Evolutionary conservation across 2,113 vertebrate genomes (phyloP).

Genomic region (Diadophis punctatus): DNA sequence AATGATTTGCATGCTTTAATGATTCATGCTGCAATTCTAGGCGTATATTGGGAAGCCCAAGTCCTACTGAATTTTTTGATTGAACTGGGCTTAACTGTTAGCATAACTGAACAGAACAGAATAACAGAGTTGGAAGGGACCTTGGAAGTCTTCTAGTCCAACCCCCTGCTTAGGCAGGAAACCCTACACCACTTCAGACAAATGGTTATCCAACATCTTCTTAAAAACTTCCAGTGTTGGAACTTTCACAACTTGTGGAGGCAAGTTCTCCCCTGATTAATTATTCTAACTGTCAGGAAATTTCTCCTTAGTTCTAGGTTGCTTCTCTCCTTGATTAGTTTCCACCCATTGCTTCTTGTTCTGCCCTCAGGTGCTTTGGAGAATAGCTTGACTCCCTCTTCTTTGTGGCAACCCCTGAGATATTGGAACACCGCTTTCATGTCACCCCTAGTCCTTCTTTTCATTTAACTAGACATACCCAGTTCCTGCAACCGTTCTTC

Average conservation of each 20-base stretch:
- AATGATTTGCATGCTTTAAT: constrained; percentile 24
- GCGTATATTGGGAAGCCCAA: too few species aligned
- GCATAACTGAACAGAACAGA: neutral
- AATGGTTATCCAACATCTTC: neutral
- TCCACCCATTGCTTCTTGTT: neutral
- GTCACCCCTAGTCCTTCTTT: neutral
- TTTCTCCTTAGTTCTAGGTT: neutral
- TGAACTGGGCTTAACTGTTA: neutral
- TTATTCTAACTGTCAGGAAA: neutral
- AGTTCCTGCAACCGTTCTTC: neutral
- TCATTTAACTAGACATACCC: neutral
- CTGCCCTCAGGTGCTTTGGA: neutral
- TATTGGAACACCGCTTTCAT: neutral
- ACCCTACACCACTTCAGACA: neutral
- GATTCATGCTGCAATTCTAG: neutral
- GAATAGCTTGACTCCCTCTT: neutral
- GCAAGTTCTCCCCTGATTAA: too few species aligned
- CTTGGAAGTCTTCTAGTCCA: neutral
- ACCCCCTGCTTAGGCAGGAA: neutral
- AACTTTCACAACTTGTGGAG: neutral
- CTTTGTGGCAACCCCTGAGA: neutral
- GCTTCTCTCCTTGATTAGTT: neutral
- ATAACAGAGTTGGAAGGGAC: neutral
- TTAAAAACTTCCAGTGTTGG: neutral
- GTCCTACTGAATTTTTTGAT: neutral